phyloP scores from a whole-genome alignment of 1,140 invertebrate genomes.

The Pararge aegeria region DNA sequence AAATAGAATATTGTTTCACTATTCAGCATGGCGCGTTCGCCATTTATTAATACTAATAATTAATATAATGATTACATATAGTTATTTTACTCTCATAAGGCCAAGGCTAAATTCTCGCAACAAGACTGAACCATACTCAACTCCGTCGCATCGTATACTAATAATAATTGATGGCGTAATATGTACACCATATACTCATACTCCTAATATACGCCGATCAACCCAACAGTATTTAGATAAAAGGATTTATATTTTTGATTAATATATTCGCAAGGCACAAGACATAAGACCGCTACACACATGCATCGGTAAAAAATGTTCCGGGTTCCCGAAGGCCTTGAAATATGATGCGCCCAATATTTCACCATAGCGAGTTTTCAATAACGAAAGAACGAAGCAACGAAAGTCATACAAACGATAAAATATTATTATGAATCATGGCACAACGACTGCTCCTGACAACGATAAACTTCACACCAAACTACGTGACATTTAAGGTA shows the following conservation, averaged over 20 bases:
- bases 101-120: constrained; percentile 79
- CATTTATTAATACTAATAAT: constrained; percentile 51
- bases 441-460: too few relatives aligned
- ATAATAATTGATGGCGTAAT: background rate
- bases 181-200: background rate
- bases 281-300: constrained; percentile 30
- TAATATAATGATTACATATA: constrained; percentile 74
- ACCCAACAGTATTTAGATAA: constrained; percentile 14
- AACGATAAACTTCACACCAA: too few relatives aligned
- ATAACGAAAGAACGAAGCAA: too few relatives aligned
- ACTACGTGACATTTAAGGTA: too few relatives aligned
- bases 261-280: constrained; percentile 70
- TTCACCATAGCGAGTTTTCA: too few relatives aligned
- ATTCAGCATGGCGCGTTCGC: constrained; percentile 69
- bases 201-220: too few relatives aligned
- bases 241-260: constrained; percentile 32
- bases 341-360: too few relatives aligned
- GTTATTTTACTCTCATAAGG: constrained; percentile 76
- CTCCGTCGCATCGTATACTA: constrained; percentile 56
- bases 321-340: too few relatives aligned
- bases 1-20: constrained; percentile 75
- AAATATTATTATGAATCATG: too few relatives aligned
- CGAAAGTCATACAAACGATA: too few relatives aligned
- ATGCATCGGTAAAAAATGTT: background rate
- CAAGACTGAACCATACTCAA: constrained; percentile 65